Evolutionary conservation across 2,113 vertebrate species (phyloP).

Genomic region (Caranx ignobilis): DNA sequence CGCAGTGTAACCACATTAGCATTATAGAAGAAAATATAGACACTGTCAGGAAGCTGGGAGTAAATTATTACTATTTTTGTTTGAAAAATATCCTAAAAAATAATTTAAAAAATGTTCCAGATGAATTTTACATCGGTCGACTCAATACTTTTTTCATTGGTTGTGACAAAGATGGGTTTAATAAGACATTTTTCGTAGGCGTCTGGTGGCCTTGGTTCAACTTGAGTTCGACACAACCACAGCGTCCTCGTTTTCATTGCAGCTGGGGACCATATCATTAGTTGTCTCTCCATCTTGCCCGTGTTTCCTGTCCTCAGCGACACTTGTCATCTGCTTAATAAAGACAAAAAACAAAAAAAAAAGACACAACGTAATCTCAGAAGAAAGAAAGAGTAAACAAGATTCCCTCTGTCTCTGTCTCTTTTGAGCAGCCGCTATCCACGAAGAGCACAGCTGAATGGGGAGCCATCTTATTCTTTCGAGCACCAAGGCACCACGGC

Average conservation of each 20-base stretch:
- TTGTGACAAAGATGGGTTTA: no score
- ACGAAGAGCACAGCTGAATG: slow-evolving; percentile 5
- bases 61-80: no score
- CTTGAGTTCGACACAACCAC: background rate
- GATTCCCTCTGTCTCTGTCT: background rate
- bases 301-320: background rate
- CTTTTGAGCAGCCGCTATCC: background rate
- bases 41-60: no score
- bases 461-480: slow-evolving; percentile 9
- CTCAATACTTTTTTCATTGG: no score
- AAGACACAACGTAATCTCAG: background rate
- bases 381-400: background rate
- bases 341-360: background rate
- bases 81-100: no score
- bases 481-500: background rate
- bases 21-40: no score
- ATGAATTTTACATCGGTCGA: no score
- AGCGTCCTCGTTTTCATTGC: background rate
- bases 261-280: background rate
- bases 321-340: background rate
- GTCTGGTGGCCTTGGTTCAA: background rate
- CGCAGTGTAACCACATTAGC: background rate
- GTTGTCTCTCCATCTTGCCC: background rate
- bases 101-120: no score
- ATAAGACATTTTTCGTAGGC: no score